Conservation (phyloP, 2,797 vertebrate species). For the Galagoides demidoff region DNA sequence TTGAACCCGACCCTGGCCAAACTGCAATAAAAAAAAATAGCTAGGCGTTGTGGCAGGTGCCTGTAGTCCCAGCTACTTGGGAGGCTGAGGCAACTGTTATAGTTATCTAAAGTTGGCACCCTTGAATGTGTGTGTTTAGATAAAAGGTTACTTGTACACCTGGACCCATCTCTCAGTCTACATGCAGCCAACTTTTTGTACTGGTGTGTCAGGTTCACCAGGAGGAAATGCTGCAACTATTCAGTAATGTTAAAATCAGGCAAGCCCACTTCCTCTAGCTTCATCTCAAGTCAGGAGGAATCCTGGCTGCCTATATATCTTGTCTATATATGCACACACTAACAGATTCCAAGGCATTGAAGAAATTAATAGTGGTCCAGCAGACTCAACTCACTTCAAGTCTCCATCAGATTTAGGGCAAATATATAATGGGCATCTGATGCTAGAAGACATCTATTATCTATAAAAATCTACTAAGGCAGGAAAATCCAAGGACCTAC, state of each 20-base stretch:
- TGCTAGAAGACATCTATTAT: neutral
- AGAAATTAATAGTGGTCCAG: neutral
- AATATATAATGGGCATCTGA: neutral
- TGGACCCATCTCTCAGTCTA: neutral
- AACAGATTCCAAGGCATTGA: conserved; percentile 15
- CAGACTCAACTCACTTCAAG: neutral
- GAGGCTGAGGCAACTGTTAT: neutral
- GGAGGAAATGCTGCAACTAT: neutral
- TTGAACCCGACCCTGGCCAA: too few relatives aligned
- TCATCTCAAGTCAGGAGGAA: neutral
- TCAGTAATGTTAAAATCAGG: conserved; percentile 18
- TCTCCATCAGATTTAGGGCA: neutral
- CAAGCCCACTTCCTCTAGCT: neutral
- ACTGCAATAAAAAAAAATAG: too few relatives aligned
- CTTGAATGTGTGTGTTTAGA: neutral
- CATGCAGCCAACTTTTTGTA: neutral
- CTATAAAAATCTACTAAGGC: neutral
- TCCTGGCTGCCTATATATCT: neutral
- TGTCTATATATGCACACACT: neutral
- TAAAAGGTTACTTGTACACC: neutral
- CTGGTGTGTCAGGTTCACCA: neutral
- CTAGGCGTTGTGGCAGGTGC: too few relatives aligned
- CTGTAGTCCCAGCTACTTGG: too few relatives aligned
- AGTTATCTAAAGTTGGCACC: neutral
- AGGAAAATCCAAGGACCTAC: neutral